Conservation (phyloP, 1,140 invertebrate species). For the Ceratoteleas bidentatus region DNA sequence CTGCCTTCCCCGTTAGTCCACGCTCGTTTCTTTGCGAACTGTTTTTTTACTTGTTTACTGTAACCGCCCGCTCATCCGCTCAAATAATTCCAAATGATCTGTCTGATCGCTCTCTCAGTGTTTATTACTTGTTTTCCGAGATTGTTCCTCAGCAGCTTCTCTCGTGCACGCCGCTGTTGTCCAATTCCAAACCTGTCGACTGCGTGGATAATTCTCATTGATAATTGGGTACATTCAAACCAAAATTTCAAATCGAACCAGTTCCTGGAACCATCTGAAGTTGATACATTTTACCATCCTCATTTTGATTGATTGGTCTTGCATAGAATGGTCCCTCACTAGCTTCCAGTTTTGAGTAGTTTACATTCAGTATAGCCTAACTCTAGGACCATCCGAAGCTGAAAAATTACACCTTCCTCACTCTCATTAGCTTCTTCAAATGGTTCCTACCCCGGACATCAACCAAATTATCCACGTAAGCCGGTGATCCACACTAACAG, state of each 20-base stretch:
- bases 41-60: slow-evolving; percentile 69
- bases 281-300: too few relatives aligned
- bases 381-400: too few relatives aligned
- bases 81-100: slow-evolving; percentile 45
- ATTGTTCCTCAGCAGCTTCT: slow-evolving; percentile 67
- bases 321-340: too few relatives aligned
- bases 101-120: slow-evolving; percentile 34
- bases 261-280: neutral
- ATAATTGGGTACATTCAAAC: neutral
- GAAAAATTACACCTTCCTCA: too few relatives aligned
- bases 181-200: slow-evolving; percentile 29
- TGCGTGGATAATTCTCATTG: slow-evolving; percentile 53
- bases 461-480: slow-evolving; percentile 36
- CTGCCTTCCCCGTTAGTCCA: slow-evolving; percentile 73
- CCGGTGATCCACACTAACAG: slow-evolving; percentile 39
- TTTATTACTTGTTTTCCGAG: slow-evolving; percentile 47
- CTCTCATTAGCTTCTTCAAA: too few relatives aligned
- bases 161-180: slow-evolving; percentile 68
- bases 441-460: too few relatives aligned
- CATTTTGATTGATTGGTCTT: too few relatives aligned
- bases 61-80: slow-evolving; percentile 61
- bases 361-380: too few relatives aligned
- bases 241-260: neutral
- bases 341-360: too few relatives aligned
- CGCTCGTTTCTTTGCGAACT: slow-evolving; percentile 59